phyloP scores from a whole-genome alignment of 64 coral and sea anemone species.

The Acropora yongei region DNA sequence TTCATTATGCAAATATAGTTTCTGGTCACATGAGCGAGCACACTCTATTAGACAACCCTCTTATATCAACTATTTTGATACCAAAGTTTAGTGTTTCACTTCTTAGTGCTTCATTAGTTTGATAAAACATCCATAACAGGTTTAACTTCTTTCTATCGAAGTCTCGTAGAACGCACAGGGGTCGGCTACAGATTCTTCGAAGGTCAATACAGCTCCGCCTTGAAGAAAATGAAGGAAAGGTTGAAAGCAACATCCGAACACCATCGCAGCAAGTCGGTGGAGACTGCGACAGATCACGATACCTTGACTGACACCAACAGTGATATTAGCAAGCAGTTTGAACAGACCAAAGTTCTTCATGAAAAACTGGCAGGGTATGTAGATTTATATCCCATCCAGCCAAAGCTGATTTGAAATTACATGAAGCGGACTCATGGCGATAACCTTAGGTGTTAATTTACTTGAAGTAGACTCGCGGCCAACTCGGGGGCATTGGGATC shows the following conservation, averaged over 20 bases:
- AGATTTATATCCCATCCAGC: neutral
- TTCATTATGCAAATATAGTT: no score
- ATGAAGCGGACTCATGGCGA: no score
- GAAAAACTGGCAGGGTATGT: constrained; percentile 83
- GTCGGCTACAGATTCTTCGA: constrained; percentile 95
- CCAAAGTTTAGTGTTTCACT: no score
- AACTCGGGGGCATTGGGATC: no score
- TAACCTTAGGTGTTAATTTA: no score
- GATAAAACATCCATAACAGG: no score
- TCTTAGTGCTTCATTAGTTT: no score
- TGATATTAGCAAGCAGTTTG: constrained; percentile 86
- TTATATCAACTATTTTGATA: no score
- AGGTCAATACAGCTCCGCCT: constrained; percentile 70
- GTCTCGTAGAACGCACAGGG: constrained; percentile 74
- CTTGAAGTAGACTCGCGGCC: no score
- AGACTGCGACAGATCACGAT: constrained; percentile 73
- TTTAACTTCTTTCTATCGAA: neutral
- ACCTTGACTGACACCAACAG: constrained; percentile 68
- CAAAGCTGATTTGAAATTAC: no score
- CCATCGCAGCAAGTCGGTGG: constrained; percentile 73
- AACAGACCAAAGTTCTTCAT: constrained; percentile 77
- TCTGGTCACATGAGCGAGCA: no score
- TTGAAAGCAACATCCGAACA: constrained; percentile 85
- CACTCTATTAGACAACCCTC: no score
- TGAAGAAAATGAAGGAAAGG: constrained; percentile 95